Percentiles rank a stretch among this genome's conserved stretches.
These are phyloP conservation scores for Synanthedon myopaeformis DNA, from an alignment of 2,888 invertebrate genomes.

Conservation along the genomic window DNA sequence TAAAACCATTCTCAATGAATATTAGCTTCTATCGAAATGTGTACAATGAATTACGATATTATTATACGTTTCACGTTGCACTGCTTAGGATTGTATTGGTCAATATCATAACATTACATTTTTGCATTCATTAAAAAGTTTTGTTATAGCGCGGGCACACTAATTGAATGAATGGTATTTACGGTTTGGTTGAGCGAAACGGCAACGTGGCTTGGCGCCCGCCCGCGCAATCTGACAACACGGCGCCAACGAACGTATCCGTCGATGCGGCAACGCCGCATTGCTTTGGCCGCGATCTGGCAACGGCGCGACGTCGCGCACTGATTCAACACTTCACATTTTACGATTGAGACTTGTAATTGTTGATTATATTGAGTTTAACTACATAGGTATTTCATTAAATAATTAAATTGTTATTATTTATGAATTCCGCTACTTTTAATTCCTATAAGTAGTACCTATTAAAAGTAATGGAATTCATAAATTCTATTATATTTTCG, in stretches of 20 bases:
- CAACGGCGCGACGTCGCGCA: constrained; percentile 54
- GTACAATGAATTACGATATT: too few relatives aligned
- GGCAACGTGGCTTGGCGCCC: constrained; percentile 52
- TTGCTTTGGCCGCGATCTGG: constrained; percentile 14
- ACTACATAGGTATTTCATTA: too few relatives aligned
- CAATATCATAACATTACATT: constrained; percentile 1
- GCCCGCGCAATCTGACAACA: constrained; percentile 9
- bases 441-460: too few relatives aligned
- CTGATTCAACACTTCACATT: constrained; percentile 58
- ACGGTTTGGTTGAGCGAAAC: constrained; percentile 35
- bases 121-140: constrained; percentile 30
- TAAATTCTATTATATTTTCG: too few relatives aligned
- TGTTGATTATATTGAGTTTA: too few relatives aligned
- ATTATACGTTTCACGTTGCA: not conserved
- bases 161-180: constrained; percentile 60
- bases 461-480: too few relatives aligned
- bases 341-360: too few relatives aligned
- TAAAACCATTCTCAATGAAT: too few relatives aligned
- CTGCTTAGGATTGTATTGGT: not conserved
- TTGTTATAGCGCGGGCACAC: constrained; percentile 15
- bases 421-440: too few relatives aligned
- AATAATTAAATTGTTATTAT: too few relatives aligned
- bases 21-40: too few relatives aligned
- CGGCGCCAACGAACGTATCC: constrained; percentile 11
- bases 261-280: constrained; percentile 33